Evolutionary conservation across 2,888 invertebrate species (phyloP).

Genomic region (Furcula furcula): DNA sequence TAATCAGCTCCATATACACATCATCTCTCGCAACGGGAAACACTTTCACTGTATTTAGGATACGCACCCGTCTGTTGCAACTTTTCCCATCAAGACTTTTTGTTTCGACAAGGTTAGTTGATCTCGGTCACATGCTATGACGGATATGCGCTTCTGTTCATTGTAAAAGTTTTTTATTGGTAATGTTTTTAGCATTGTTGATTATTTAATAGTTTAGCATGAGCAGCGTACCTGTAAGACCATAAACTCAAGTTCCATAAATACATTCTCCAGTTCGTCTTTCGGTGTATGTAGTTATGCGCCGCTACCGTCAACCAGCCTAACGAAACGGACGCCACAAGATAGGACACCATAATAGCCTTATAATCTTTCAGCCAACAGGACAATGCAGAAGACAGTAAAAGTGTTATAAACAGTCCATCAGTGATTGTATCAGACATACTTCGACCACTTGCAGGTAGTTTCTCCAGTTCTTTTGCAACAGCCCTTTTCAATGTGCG

Average conservation of each 20-base stretch:
- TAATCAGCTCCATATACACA: too few relatives aligned
- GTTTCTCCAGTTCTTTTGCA: slow-evolving; percentile 76
- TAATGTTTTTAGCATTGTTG: too few relatives aligned
- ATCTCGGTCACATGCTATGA: too few relatives aligned
- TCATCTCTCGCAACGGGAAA: too few relatives aligned
- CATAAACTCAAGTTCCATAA: slow-evolving; percentile 87
- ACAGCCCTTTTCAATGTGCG: slow-evolving; percentile 84
- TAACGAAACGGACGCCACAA: slow-evolving; percentile 72
- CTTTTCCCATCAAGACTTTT: too few relatives aligned
- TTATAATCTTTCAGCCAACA: slow-evolving; percentile 50
- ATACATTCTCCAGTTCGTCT: slow-evolving; percentile 90
- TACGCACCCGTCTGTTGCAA: too few relatives aligned
- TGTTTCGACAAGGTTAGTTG: too few relatives aligned
- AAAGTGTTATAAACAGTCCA: slow-evolving; percentile 52
- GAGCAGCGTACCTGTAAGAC: slow-evolving; percentile 84
- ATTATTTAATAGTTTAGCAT: too few relatives aligned
- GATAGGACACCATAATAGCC: slow-evolving; percentile 41
- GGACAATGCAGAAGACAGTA: slow-evolving; percentile 49
- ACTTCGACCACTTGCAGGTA: slow-evolving; percentile 50
- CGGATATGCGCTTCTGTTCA: too few relatives aligned
- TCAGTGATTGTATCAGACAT: slow-evolving; percentile 55
- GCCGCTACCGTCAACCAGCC: slow-evolving; percentile 83
- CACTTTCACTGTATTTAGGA: too few relatives aligned
- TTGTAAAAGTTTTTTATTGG: too few relatives aligned
- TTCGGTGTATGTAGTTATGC: slow-evolving; percentile 91